phyloP scores from a whole-genome alignment of 2,888 invertebrate species.

The Dynastes maya region DNA sequence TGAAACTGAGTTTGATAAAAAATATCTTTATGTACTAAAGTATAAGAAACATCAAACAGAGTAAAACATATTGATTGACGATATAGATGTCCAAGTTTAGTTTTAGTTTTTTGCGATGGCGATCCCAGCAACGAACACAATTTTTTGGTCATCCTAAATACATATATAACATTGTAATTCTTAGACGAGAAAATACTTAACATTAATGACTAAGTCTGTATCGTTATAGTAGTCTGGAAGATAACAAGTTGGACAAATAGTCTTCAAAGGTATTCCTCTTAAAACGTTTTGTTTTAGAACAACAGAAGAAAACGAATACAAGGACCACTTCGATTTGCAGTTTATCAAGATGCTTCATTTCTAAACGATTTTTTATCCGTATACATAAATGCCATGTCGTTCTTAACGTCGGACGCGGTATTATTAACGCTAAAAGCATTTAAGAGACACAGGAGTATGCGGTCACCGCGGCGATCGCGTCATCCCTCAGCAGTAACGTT shows the following conservation, averaged over 20 bases:
- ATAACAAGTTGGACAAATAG: slow-evolving; percentile 1
- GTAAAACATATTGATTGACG: no score
- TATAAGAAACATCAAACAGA: no score
- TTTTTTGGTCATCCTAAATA: no score
- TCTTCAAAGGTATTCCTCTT: slow-evolving; percentile 33
- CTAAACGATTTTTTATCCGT: slow-evolving; percentile 42
- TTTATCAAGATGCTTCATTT: slow-evolving; percentile 42
- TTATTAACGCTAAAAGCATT: slow-evolving; percentile 46
- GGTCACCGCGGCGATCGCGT: slow-evolving; percentile 25
- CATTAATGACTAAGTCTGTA: no score
- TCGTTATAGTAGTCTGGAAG: no score
- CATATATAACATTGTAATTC: no score
- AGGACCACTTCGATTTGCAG: slow-evolving; percentile 38
- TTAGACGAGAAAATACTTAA: no score
- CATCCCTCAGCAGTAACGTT: slow-evolving; percentile 38
- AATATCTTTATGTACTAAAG: no score
- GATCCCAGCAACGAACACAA: no score
- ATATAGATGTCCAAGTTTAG: no score
- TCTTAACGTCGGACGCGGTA: slow-evolving; percentile 25
- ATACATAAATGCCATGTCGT: slow-evolving; percentile 48
- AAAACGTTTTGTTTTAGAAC: slow-evolving; percentile 28
- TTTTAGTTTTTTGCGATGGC: no score
- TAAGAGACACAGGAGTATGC: slow-evolving; percentile 30
- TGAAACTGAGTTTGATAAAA: no score
- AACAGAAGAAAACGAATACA: not conserved